These are phyloP conservation scores for Aptenodytes patagonicus DNA, from an alignment of 2,113 vertebrate species.

Conservation along the genomic window DNA sequence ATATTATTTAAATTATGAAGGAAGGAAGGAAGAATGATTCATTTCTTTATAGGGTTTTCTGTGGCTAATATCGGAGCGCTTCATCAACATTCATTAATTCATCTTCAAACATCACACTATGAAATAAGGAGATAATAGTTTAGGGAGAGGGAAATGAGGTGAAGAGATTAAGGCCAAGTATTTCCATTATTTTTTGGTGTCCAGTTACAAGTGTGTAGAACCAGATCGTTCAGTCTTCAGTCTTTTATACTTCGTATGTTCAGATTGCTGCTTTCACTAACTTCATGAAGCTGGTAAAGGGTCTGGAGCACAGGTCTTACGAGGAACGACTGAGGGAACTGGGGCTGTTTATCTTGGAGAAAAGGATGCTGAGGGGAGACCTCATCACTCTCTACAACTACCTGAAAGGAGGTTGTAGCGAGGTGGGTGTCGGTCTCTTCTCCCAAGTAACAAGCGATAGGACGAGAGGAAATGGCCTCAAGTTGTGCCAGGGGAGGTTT, in stretches of 20 bases:
- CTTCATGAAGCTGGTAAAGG: neutral
- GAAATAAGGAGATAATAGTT: neutral
- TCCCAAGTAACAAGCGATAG: no score
- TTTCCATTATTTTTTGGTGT: neutral
- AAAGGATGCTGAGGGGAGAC: no score
- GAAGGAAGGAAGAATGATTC: neutral
- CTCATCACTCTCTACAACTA: no score
- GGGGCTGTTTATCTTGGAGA: no score
- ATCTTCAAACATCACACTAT: neutral
- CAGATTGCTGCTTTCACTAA: neutral
- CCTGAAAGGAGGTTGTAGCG: no score
- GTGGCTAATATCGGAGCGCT: neutral
- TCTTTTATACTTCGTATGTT: neutral
- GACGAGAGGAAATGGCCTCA: no score
- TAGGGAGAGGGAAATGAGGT: neutral
- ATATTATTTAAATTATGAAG: neutral
- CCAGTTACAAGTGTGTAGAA: neutral
- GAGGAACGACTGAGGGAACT: no score
- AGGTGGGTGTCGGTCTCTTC: no score
- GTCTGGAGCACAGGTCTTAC: no score
- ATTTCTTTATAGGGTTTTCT: neutral
- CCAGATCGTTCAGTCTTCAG: neutral
- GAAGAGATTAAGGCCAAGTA: neutral
- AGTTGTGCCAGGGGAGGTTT: no score
- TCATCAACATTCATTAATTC: neutral